These are phyloP conservation scores for Frankliniella fusca DNA, from an alignment of 2,888 invertebrate species.

Conservation along the genomic window DNA sequence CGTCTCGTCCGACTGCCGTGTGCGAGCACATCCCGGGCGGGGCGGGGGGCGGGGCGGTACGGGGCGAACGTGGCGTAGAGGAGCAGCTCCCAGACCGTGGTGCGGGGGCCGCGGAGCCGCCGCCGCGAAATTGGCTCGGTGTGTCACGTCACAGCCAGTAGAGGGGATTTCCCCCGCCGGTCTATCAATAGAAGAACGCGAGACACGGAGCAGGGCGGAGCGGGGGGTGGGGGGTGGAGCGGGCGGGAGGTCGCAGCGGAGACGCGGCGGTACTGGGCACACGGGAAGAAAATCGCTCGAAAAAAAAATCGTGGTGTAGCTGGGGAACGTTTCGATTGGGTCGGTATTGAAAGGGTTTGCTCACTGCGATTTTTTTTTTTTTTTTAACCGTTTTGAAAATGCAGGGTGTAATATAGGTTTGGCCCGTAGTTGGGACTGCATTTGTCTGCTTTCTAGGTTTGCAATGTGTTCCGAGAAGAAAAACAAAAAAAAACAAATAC, in stretches of 20 bases:
- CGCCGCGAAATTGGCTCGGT: constrained; percentile 13
- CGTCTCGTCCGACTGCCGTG: background rate
- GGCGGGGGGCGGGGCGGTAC: background rate
- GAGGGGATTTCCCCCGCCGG: constrained; percentile 11
- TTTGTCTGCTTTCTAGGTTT: too few relatives aligned
- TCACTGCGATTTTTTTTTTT: too few relatives aligned
- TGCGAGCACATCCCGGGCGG: background rate
- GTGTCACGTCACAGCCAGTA: constrained; percentile 19
- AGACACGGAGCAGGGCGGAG: background rate
- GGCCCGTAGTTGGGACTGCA: too few relatives aligned
- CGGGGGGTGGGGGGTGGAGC: background rate
- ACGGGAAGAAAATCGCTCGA: too few relatives aligned
- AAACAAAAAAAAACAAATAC: too few relatives aligned
- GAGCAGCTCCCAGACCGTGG: background rate
- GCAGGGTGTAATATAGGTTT: too few relatives aligned
- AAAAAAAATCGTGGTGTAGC: too few relatives aligned
- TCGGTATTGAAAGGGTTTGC: too few relatives aligned
- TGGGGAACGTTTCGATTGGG: too few relatives aligned
- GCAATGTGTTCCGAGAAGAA: too few relatives aligned
- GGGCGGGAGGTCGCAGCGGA: background rate
- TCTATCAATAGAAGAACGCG: constrained; percentile 2
- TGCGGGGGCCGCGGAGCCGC: background rate
- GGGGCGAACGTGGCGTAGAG: background rate
- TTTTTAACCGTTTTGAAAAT: too few relatives aligned
- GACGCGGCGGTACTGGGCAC: background rate